These are phyloP conservation scores for Etia nguti DNA, from an alignment of 2,113 vertebrate genomes.

Conservation along the genomic window DNA sequence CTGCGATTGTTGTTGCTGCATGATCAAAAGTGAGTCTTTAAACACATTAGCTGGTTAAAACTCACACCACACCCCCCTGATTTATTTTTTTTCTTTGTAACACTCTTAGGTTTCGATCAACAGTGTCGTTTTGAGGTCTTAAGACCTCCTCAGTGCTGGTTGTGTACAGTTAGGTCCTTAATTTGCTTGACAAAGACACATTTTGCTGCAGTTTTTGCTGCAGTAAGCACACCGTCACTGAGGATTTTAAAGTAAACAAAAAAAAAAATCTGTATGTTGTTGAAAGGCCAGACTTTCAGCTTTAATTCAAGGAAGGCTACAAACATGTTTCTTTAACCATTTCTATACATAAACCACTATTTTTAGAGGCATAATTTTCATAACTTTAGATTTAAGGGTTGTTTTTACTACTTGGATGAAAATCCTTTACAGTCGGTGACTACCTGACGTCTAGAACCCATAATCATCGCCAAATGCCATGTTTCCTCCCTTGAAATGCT, in stretches of 20 bases:
- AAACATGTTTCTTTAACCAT: neutral
- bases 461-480: neutral
- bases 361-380: neutral
- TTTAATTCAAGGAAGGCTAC: neutral
- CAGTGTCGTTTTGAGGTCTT: neutral
- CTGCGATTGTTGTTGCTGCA: neutral
- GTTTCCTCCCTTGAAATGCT: neutral
- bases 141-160: neutral
- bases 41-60: neutral
- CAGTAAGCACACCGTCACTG: neutral
- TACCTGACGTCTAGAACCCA: neutral
- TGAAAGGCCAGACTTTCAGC: neutral
- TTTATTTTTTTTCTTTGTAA: neutral
- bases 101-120: neutral
- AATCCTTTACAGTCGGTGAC: neutral
- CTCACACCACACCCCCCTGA: neutral
- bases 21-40: neutral
- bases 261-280: neutral
- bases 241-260: neutral
- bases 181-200: neutral
- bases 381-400: neutral
- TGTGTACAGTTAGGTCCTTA: neutral
- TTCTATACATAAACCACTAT: neutral
- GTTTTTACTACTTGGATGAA: neutral
- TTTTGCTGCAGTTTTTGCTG: neutral